phyloP scores from a whole-genome alignment of 2,888 invertebrate species.

The Patella ulyssiponensis region DNA sequence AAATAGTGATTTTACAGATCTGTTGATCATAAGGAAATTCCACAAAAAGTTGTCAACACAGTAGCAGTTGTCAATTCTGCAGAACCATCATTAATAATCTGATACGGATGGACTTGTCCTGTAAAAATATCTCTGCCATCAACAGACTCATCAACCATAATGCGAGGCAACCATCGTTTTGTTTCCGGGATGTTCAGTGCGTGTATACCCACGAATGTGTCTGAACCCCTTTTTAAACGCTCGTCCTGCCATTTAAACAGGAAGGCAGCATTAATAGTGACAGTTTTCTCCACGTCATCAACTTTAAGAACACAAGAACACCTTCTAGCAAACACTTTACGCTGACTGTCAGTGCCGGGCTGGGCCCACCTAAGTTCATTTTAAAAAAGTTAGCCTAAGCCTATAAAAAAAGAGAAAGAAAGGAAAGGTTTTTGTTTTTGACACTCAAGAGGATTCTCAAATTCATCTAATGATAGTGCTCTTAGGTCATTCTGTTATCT shows the following conservation, averaged over 20 bases:
- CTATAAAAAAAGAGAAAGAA: too few species aligned
- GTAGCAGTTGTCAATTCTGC: background rate
- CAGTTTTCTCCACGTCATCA: background rate
- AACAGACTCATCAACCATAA: background rate
- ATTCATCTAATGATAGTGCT: too few species aligned
- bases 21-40: background rate
- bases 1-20: background rate
- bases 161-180: background rate
- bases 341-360: background rate
- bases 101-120: background rate
- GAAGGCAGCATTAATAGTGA: background rate
- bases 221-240: background rate
- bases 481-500: too few species aligned
- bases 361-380: too few species aligned
- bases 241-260: background rate
- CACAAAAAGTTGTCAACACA: background rate
- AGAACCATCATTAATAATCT: background rate
- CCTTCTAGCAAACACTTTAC: background rate
- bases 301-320: background rate
- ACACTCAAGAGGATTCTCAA: too few species aligned
- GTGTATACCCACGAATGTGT: background rate
- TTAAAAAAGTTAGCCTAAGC: too few species aligned
- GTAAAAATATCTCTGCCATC: background rate
- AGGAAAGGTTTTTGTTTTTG: too few species aligned
- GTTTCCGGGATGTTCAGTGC: background rate